These are phyloP conservation scores for Petrosia ficiformis DNA, from an alignment of 37 sponge, comb jelly and placozoan genomes.

Conservation along the genomic window DNA sequence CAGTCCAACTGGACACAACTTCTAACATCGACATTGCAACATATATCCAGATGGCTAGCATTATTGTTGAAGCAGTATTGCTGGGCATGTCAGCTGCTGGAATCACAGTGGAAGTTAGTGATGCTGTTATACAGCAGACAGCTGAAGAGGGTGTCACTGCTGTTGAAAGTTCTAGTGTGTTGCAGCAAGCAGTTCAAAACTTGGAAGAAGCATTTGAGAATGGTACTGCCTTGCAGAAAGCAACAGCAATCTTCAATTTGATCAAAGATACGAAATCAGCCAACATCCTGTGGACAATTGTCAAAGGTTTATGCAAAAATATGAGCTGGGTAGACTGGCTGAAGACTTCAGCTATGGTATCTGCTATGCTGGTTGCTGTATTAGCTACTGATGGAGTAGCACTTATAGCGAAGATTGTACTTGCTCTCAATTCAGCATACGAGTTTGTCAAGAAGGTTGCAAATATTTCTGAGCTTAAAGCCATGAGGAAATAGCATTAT, in stretches of 20 bases:
- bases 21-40: not conserved
- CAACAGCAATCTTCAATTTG: slow-evolving; percentile 39
- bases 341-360: slow-evolving; percentile 37
- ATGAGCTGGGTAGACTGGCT: slow-evolving; percentile 37
- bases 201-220: slow-evolving; percentile 20
- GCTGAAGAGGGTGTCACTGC: slow-evolving; percentile 26
- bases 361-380: slow-evolving; percentile 33
- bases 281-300: slow-evolving; percentile 36
- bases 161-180: slow-evolving; percentile 19
- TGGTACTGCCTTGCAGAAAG: slow-evolving; percentile 7
- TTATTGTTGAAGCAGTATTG: slow-evolving; percentile 31
- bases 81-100: slow-evolving; percentile 27
- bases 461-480: not conserved
- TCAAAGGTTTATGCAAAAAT: slow-evolving; percentile 36
- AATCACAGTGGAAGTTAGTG: slow-evolving; percentile 28
- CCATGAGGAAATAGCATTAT: slow-evolving; percentile 8
- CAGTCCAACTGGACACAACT: not conserved
- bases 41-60: slow-evolving; percentile 28
- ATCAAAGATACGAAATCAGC: slow-evolving; percentile 37
- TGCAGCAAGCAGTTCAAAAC: slow-evolving; percentile 31
- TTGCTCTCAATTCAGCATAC: slow-evolving; percentile 51
- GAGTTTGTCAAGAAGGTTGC: slow-evolving; percentile 32
- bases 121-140: slow-evolving; percentile 4
- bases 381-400: slow-evolving; percentile 38
- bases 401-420: slow-evolving; percentile 38